Percentiles rank a stretch among this genome's conserved stretches.
phyloP scores from a whole-genome alignment of 2,113 vertebrate genomes.

The Lophura nycthemera region DNA sequence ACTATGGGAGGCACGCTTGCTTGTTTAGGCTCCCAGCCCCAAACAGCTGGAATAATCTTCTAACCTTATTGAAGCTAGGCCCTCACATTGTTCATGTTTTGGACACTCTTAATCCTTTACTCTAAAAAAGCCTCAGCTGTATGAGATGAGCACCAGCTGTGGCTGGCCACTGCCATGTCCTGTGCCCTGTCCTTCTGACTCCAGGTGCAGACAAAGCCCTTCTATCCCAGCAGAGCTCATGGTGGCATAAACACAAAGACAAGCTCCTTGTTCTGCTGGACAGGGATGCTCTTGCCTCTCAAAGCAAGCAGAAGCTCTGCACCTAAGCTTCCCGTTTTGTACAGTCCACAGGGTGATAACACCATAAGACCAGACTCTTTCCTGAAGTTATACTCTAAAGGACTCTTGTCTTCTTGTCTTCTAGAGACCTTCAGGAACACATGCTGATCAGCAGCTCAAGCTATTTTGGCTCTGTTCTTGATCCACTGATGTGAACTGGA shows the following conservation, averaged over 20 bases:
- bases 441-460: background rate
- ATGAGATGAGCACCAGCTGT: slow-evolving; percentile 7
- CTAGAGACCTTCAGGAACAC: background rate
- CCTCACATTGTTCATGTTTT: background rate
- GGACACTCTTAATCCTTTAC: slow-evolving; percentile 42
- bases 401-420: background rate
- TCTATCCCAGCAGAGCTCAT: background rate
- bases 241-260: background rate
- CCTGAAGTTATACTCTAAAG: background rate
- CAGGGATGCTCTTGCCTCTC: background rate
- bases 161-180: background rate
- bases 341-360: background rate
- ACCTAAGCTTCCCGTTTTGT: background rate
- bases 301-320: background rate
- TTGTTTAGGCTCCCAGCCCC: background rate
- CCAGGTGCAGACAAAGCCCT: background rate
- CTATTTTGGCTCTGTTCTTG: background rate
- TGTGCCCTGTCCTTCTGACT: background rate
- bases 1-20: slow-evolving; percentile 14
- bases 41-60: slow-evolving; percentile 68
- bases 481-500: background rate
- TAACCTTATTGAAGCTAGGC: background rate
- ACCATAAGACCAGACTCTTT: background rate
- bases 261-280: background rate
- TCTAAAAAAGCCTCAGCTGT: background rate